These are phyloP conservation scores for Mustela erminea DNA, from an alignment of 2,797 vertebrate species.

Conservation along the genomic window DNA sequence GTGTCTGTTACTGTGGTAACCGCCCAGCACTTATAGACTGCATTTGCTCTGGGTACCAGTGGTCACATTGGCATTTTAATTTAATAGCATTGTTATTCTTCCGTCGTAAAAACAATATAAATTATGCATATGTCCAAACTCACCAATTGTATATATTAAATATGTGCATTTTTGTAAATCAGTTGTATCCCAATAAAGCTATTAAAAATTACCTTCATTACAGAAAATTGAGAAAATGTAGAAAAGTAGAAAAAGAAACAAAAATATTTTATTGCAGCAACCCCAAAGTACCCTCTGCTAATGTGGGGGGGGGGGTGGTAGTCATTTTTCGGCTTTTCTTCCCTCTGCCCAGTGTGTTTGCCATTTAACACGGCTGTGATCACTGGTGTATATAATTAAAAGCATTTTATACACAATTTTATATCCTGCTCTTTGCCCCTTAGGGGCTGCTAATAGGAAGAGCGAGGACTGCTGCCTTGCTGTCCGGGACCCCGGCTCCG, in stretches of 20 bases:
- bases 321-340: background rate
- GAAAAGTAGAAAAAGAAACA: background rate
- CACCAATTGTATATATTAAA: background rate
- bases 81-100: slow-evolving; percentile 57
- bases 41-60: background rate
- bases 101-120: slow-evolving; percentile 34
- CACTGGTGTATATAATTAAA: slow-evolving; percentile 59
- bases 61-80: slow-evolving; percentile 9
- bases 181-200: background rate
- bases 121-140: background rate
- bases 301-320: background rate
- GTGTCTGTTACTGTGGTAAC: slow-evolving; percentile 73
- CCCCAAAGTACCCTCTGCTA: background rate
- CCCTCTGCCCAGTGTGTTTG: background rate
- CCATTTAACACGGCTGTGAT: background rate
- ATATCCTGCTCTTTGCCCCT: background rate
- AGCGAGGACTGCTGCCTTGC: fast-evolving
- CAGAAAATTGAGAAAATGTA: background rate
- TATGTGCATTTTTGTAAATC: background rate
- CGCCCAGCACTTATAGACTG: background rate
- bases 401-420: background rate
- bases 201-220: background rate
- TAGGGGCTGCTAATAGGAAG: background rate
- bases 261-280: background rate
- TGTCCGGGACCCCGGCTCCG: fast-evolving